Base-by-base conservation (phyloP, 2,888 invertebrate genomes). In the Mesoligia furuncula region DNA sequence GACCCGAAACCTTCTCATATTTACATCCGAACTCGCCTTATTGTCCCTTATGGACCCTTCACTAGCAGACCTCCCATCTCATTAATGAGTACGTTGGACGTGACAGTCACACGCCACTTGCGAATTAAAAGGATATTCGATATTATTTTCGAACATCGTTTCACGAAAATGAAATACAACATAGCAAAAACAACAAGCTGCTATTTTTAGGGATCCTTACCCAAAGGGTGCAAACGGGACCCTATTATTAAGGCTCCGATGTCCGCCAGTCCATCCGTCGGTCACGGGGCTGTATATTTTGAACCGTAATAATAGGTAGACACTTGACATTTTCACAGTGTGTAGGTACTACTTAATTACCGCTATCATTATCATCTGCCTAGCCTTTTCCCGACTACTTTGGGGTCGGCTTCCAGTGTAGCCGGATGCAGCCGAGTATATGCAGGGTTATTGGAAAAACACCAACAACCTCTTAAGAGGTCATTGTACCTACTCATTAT, bases 91-190 rank as follows among this genome's bases (percentile, higher is more conserved):
- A 64, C 78, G 59, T 74, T 73, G 75, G 69, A 74, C 68, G 65
- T 75, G 77, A 71, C 72, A 71, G 45, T 42, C 74, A 42, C 76
- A 77, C 31, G 70, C 66, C 69, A 75, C 61, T 62, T 48, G 45
- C 51, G 70, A 86, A 86, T 85, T 85, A 76, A 83, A 87, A 77
- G 65, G 65, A 80, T 66, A 79, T 64, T 75, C 65, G n/a, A n/a
- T n/a, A 57, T 57, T 54, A 11, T 54, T 57, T 57, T n/a, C 57
- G 66, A 72, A 74, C 68, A 66, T 78, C 75, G 76, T 85, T 75
- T 75, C 15, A 65, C 70, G 51, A 73, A 83, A 81, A 77, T 74
- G 17, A 66, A 78, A 77, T 72, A 84, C 59, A 85, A 62, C 39
- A 61, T 64, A 39, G 64, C 15, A 15, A 45, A 11, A 15, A 45